Evolutionary conservation across 2,888 invertebrate genomes (phyloP).

Genomic region (Stenodera caucasica): DNA sequence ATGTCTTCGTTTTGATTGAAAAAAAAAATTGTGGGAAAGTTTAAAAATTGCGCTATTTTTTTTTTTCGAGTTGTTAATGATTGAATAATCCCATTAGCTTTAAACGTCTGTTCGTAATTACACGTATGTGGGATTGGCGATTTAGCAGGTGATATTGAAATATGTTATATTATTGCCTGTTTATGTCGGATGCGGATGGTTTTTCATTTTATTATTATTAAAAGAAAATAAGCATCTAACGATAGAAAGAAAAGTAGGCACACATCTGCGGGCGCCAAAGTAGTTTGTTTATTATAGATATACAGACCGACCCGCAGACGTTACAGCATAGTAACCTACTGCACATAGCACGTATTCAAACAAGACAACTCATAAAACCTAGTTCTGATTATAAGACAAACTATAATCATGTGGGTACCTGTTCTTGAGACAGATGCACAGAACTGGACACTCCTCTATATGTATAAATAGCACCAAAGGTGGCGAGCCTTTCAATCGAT

Average conservation of each 20-base stretch:
- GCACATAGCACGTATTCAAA: constrained; percentile 35
- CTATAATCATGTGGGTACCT: constrained; percentile 35
- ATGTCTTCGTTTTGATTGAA: no score
- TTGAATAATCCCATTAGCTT: no score
- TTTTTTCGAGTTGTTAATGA: no score
- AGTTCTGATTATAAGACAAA: constrained; percentile 34
- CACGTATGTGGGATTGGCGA: background rate
- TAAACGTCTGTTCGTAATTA: background rate
- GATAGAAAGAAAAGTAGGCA: background rate
- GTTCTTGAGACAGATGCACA: constrained; percentile 23
- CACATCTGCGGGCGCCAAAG: constrained; percentile 4
- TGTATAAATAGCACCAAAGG: constrained; percentile 9
- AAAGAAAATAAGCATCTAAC: background rate
- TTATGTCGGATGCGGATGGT: background rate
- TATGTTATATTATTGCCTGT: background rate
- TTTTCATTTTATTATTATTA: constrained; percentile 1
- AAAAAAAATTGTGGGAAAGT: background rate
- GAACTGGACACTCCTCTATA: background rate
- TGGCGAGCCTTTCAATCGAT: constrained; percentile 10
- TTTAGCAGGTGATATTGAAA: constrained; percentile 3
- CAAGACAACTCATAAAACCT: constrained; percentile 39
- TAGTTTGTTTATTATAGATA: background rate
- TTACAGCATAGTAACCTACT: constrained; percentile 44
- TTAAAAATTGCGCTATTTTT: background rate
- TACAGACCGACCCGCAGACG: constrained; percentile 34